Percentiles rank a stretch among this genome's conserved stretches.
Evolutionary conservation across 53 echinoderm and acorn worm genomes (phyloP).

Genomic region (Echinarachnius parma): DNA sequence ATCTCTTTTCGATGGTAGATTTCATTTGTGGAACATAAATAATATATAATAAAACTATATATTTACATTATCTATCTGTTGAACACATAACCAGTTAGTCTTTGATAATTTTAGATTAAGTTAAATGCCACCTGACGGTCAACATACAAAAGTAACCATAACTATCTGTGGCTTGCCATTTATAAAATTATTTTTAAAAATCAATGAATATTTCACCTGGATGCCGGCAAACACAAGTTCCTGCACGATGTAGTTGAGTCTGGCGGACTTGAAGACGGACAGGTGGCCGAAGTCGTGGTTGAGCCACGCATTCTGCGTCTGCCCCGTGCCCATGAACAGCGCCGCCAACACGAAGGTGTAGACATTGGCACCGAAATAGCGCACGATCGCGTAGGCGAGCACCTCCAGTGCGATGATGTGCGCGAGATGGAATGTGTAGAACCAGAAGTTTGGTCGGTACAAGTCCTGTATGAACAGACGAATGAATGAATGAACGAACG

Average conservation of each 20-base stretch:
- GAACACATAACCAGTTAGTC: too few relatives aligned
- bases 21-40: too few relatives aligned
- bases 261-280: constrained; percentile 59
- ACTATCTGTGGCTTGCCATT: too few relatives aligned
- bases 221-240: constrained; percentile 46
- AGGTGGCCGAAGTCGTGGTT: constrained; percentile 84
- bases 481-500: too few relatives aligned
- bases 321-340: constrained; percentile 17
- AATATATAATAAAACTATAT: too few relatives aligned
- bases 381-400: constrained; percentile 39
- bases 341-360: constrained; percentile 8
- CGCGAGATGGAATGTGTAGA: constrained; percentile 56
- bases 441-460: constrained; percentile 72
- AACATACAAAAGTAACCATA: too few relatives aligned
- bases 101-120: too few relatives aligned
- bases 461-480: constrained; percentile 70
- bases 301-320: constrained; percentile 72
- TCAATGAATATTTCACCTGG: constrained; percentile 42
- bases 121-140: too few relatives aligned
- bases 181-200: too few relatives aligned
- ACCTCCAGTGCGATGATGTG: constrained; percentile 70
- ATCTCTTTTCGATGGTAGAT: too few relatives aligned
- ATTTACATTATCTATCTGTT: too few relatives aligned
- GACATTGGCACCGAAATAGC: constrained; percentile 23
- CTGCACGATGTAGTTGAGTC: constrained; percentile 57